phyloP scores from a whole-genome alignment of 2,888 invertebrate species.

The Macaria notata region DNA sequence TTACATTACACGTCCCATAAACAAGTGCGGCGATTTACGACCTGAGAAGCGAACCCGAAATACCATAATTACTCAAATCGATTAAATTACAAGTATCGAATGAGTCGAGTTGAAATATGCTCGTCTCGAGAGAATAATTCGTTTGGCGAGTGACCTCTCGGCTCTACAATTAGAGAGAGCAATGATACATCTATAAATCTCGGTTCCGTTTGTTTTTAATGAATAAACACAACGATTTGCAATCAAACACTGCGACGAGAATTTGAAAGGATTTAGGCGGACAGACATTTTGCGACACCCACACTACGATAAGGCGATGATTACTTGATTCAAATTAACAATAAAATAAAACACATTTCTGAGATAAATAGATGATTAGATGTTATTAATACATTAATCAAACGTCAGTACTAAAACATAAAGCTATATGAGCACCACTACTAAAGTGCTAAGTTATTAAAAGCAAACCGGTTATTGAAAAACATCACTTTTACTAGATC shows the following conservation, averaged over 20 bases:
- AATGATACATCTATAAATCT: slow-evolving; percentile 40
- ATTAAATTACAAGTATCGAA: slow-evolving; percentile 26
- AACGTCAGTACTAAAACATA: too few relatives aligned
- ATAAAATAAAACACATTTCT: too few relatives aligned
- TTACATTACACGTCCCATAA: slow-evolving; percentile 25
- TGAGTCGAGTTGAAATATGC: slow-evolving; percentile 21
- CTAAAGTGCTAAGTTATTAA: too few relatives aligned
- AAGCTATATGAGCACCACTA: too few relatives aligned
- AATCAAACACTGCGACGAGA: slow-evolving; percentile 39
- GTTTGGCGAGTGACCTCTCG: slow-evolving; percentile 22
- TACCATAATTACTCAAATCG: slow-evolving; percentile 27
- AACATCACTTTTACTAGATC: too few relatives aligned
- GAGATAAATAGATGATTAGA: too few relatives aligned
- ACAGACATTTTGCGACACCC: slow-evolving; percentile 46
- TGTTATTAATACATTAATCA: background rate
- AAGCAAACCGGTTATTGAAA: too few relatives aligned
- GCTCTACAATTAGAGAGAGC: slow-evolving; percentile 40
- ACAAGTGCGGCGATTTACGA: slow-evolving; percentile 28
- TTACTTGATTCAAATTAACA: too few relatives aligned
- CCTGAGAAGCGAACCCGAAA: slow-evolving; percentile 25
- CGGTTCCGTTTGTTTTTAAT: slow-evolving; percentile 51
- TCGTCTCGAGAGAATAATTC: slow-evolving; percentile 18
- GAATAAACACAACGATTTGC: slow-evolving; percentile 44
- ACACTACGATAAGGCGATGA: slow-evolving; percentile 38
- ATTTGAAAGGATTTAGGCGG: slow-evolving; percentile 29